phyloP scores from a whole-genome alignment of 2,113 vertebrate species.

The Hoplias malabaricus region DNA sequence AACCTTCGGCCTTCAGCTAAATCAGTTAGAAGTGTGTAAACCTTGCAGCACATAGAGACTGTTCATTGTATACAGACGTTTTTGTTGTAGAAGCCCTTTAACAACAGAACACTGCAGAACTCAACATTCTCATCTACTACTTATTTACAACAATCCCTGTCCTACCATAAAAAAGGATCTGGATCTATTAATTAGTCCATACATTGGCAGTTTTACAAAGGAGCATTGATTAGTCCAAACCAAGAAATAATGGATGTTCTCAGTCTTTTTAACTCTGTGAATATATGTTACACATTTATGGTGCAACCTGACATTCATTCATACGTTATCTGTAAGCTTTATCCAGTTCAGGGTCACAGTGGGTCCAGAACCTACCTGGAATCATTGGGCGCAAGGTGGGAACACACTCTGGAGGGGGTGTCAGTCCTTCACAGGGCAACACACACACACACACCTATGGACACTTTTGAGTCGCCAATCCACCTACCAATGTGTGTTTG shows the following conservation, averaged over 20 bases:
- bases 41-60: not conserved
- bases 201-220: not conserved
- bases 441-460: no score
- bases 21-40: not conserved
- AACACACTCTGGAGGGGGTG: no score
- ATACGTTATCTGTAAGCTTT: no score
- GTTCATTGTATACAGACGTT: not conserved
- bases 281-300: not conserved
- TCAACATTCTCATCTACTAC: not conserved
- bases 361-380: no score
- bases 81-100: not conserved
- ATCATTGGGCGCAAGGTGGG: no score
- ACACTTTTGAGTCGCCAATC: no score
- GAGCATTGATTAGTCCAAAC: not conserved
- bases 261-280: slow-evolving; percentile 3
- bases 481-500: no score
- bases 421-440: no score
- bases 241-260: not conserved
- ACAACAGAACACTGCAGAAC: not conserved
- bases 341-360: no score
- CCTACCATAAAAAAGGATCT: not conserved
- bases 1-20: not conserved
- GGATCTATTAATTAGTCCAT: not conserved
- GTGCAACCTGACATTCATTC: not conserved
- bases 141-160: not conserved